Percentiles rank a stretch among this genome's conserved stretches.
These are phyloP conservation scores for Xestia sexstrigata DNA, from an alignment of 2,888 invertebrate genomes.

Conservation along the genomic window DNA sequence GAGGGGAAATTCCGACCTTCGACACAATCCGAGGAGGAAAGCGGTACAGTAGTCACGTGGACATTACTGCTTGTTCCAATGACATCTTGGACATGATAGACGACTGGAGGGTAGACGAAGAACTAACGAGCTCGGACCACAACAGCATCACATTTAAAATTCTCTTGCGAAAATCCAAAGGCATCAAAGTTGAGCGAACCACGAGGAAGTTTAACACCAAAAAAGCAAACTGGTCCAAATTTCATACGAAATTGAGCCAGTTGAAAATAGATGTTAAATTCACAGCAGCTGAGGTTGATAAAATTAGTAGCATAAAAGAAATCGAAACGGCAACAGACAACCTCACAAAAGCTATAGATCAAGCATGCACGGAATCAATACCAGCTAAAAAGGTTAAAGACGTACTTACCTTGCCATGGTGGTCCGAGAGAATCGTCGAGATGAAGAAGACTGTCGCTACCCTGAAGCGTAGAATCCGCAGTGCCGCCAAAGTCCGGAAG, in stretches of 20 bases:
- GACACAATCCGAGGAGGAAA: neutral
- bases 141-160: too few relatives aligned
- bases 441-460: neutral
- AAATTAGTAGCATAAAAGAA: slow-evolving; percentile 30
- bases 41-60: too few relatives aligned
- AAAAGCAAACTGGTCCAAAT: neutral
- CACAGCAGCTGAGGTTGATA: neutral
- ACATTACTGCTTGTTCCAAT: too few relatives aligned
- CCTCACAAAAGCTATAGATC: neutral
- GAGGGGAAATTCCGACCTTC: too few relatives aligned
- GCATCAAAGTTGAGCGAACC: too few relatives aligned
- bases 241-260: neutral
- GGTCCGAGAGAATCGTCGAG: neutral
- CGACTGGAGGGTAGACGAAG: too few relatives aligned
- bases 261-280: neutral
- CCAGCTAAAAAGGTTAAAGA: neutral
- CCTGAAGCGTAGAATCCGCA: neutral
- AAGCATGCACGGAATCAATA: neutral
- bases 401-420: neutral
- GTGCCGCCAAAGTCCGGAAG: slow-evolving; percentile 17
- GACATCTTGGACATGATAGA: neutral
- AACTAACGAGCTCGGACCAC: slow-evolving; percentile 1
- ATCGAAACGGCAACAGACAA: neutral
- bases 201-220: neutral
- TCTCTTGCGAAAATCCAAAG: too few relatives aligned